Base-by-base conservation (phyloP, 2,113 vertebrate genomes). In the Eurystomus gularis region DNA sequence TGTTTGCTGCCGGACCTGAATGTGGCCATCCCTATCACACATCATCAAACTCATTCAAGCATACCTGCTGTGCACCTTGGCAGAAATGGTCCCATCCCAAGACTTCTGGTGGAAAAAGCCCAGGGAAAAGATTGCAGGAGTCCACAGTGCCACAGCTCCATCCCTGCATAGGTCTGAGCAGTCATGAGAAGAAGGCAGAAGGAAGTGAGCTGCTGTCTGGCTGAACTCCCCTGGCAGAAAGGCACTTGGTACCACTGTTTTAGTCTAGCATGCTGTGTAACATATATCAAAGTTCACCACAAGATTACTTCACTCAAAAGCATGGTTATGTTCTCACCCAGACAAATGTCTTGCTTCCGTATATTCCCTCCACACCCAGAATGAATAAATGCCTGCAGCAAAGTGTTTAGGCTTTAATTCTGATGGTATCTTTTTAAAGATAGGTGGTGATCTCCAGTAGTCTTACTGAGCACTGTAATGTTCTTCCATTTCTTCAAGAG, bases 141-240 rank as follows among this genome's bases (percentile, higher is more conserved):
- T 58, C 10, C 51, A 17, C 1, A 70, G 28, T 37, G 13, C 51
- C 68, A 70, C 46, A 37, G 58, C 4, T 82, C 35, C 69, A 40
- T 13, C 44, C 33, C 52, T 68, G 37, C 13, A 51, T 16, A 35
- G 25, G 29, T 83, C 66, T 15, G 3, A 78, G 60, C 16, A 81
- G 37, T 7, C 5, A 2, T 39, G 40, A 81, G 26, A 57, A 58
- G 37, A 66, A 6, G 31, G 21, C 26, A 87, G 81, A 70, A 5
- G 20, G 46, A 75, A 57, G 51, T 0, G 1, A 88, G 58, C 17
- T 4, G 2, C 57, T 4, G 5, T 37, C n/a, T 88, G 1, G 0
- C 13, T 68, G n/a, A 75, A n/a, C 10, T 29, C 26, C 55, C 39
- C 58, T 51, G 20, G 39, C 65, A 87, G 29, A 81, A 86, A 88